Evolutionary conservation across 1,140 invertebrate genomes (phyloP).

Genomic region (Drosophila paulistorum): DNA sequence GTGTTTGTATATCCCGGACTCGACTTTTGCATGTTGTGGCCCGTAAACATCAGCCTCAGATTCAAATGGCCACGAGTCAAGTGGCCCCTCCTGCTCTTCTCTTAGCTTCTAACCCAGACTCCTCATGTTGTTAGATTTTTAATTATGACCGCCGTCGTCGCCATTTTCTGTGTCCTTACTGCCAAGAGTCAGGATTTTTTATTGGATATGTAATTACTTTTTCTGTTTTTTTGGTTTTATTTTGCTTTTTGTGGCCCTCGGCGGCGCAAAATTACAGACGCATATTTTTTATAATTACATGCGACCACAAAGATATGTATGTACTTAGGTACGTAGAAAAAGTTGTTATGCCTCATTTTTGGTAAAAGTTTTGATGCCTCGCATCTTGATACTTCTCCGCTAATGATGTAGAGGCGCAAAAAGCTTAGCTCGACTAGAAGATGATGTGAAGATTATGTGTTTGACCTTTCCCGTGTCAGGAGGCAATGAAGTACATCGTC

Average conservation of each 20-base stretch:
- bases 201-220: conserved; percentile 79
- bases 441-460: conserved; percentile 26
- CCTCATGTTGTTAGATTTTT: conserved; percentile 48
- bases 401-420: conserved; percentile 51
- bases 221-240: conserved; percentile 68
- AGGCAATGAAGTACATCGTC: conserved; percentile 3
- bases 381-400: conserved; percentile 28
- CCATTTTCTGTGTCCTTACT: conserved; percentile 53
- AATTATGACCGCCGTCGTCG: conserved; percentile 55
- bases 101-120: conserved; percentile 13
- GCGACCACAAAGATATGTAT: conserved; percentile 28
- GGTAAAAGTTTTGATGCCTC: conserved; percentile 48
- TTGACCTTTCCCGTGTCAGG: conserved; percentile 35
- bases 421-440: conserved; percentile 8
- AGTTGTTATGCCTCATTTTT: conserved; percentile 37
- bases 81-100: not conserved
- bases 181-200: conserved; percentile 63
- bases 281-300: conserved; percentile 79
- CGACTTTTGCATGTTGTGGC: conserved; percentile 19
- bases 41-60: conserved; percentile 19
- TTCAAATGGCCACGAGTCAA: conserved; percentile 21
- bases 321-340: conserved; percentile 28
- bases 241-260: conserved; percentile 59
- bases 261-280: conserved; percentile 47
- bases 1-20: not conserved